phyloP scores from a whole-genome alignment of 2,113 vertebrate species.

The Heterocephalus glaber region DNA sequence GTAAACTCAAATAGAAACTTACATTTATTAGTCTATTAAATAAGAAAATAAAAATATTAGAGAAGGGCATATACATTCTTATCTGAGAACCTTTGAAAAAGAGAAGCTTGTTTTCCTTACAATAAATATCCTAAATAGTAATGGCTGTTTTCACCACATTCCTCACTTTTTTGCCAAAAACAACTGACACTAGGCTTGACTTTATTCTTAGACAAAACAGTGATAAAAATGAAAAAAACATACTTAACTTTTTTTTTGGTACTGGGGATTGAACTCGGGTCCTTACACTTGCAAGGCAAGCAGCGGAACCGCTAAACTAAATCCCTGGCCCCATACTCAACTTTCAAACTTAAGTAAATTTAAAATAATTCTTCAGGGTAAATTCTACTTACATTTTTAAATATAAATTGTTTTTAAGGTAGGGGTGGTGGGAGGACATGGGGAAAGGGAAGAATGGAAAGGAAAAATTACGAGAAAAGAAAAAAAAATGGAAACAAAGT shows the following conservation, averaged over 20 bases:
- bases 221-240: constrained; percentile 27
- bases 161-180: constrained; percentile 21
- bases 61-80: neutral
- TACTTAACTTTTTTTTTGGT: constrained; percentile 19
- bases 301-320: too few relatives aligned
- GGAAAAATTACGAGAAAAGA: too few relatives aligned
- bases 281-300: too few relatives aligned
- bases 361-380: constrained; percentile 33
- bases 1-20: constrained; percentile 44
- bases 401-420: neutral
- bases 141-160: neutral
- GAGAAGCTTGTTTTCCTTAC: constrained; percentile 14
- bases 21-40: constrained; percentile 32
- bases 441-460: too few relatives aligned
- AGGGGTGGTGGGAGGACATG: too few relatives aligned
- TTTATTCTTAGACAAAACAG: constrained; percentile 17
- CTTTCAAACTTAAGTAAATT: neutral
- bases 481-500: too few relatives aligned
- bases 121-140: constrained; percentile 22
- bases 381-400: constrained; percentile 10
- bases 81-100: neutral
- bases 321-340: too few relatives aligned
- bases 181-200: neutral
- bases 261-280: too few relatives aligned
- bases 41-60: neutral